These are phyloP conservation scores for Montipora capitata DNA, from an alignment of 92 coral and sea anemone genomes.

Conservation along the genomic window DNA sequence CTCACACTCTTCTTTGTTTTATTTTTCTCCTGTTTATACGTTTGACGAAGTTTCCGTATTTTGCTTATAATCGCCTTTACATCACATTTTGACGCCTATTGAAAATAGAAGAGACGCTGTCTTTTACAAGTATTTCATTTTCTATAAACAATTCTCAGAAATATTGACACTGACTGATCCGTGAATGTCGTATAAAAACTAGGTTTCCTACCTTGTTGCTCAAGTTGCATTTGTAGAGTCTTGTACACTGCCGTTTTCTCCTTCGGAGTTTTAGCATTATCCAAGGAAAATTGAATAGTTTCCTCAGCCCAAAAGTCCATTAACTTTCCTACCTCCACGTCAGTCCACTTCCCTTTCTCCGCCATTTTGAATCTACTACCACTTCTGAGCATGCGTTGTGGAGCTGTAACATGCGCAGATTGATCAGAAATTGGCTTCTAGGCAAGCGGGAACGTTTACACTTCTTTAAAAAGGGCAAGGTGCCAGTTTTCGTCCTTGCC, in stretches of 20 bases:
- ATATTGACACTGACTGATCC: too few species aligned
- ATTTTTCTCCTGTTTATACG: too few species aligned
- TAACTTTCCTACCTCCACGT: not conserved
- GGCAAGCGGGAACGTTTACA: not conserved
- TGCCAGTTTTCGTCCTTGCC: not conserved
- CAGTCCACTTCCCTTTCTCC: not conserved
- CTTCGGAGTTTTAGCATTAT: not conserved
- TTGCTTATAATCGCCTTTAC: too few species aligned
- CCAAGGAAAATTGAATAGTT: not conserved
- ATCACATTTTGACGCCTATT: too few species aligned
- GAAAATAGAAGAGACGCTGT: too few species aligned
- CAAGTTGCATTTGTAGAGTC: not conserved
- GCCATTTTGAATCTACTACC: not conserved
- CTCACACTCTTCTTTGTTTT: too few species aligned
- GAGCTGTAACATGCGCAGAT: not conserved
- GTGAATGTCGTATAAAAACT: too few species aligned
- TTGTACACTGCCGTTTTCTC: not conserved
- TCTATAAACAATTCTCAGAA: too few species aligned
- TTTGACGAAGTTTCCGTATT: too few species aligned
- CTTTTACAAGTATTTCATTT: too few species aligned
- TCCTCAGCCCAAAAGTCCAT: not conserved
- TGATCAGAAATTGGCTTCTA: not conserved
- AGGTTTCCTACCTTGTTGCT: too few species aligned
- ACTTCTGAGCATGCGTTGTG: not conserved
- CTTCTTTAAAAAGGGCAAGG: not conserved